A percentile compares a stretch with the other conserved stretches of the same genome.
Conservation (phyloP, 2,113 vertebrate species). For the Delphinapterus leucas region DNA sequence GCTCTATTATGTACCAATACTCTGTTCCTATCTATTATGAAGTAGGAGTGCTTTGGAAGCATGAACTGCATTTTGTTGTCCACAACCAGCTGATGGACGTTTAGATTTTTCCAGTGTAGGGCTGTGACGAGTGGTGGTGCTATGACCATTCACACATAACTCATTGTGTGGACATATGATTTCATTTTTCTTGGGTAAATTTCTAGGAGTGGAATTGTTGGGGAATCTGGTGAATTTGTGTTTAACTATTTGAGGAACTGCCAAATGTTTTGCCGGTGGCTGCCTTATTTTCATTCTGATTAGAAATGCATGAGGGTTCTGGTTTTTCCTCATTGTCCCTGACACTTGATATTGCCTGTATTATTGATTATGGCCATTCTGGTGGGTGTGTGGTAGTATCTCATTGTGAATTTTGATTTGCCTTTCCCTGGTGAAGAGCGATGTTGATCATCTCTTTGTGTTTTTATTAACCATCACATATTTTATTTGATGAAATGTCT, state of each 20-base stretch:
- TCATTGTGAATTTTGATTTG: not conserved
- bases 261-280: not conserved
- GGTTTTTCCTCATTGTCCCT: not conserved
- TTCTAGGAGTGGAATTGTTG: not conserved
- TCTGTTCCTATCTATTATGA: not conserved
- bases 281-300: not conserved
- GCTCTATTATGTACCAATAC: not conserved
- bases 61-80: not conserved
- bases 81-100: not conserved
- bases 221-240: not conserved
- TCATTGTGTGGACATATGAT: not conserved
- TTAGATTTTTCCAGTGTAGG: not conserved
- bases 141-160: not conserved
- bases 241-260: not conserved
- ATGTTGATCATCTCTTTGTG: not conserved
- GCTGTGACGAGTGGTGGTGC: not conserved
- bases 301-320: not conserved
- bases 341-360: not conserved
- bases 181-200: not conserved
- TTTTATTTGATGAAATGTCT: not conserved
- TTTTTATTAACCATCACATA: not conserved
- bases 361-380: not conserved
- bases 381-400: not conserved
- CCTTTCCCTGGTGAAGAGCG: not conserved
- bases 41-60: not conserved